Evolutionary conservation across 2,888 invertebrate species (phyloP).

Genomic region (Sipunculus nudus): DNA sequence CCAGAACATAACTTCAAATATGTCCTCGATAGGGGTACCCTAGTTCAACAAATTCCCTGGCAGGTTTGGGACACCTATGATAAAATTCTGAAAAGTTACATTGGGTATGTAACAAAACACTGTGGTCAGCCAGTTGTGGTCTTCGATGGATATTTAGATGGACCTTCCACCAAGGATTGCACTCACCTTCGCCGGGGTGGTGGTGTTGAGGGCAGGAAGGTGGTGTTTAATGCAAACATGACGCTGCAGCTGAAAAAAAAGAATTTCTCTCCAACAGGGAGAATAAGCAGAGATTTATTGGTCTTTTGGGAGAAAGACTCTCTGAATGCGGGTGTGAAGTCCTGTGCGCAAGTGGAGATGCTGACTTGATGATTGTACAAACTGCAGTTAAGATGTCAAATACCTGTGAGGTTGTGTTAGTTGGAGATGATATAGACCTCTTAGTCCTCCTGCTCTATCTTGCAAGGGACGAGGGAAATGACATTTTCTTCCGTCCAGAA

Average conservation of each 20-base stretch:
- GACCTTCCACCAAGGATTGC: conserved; percentile 35
- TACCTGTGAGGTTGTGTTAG: conserved; percentile 19
- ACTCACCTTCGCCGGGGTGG: conserved; percentile 37
- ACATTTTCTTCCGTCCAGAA: neutral
- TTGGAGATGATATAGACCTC: conserved; percentile 49
- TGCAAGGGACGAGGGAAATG: neutral
- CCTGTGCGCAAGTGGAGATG: conserved; percentile 40
- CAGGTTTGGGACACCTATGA: conserved; percentile 26
- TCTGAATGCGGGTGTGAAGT: conserved; percentile 9
- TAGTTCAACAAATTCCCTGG: conserved; percentile 41
- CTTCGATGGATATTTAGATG: conserved; percentile 31
- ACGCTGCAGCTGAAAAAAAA: conserved; percentile 37
- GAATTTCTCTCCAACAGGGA: conserved; percentile 35
- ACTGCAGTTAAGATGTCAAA: conserved; percentile 31
- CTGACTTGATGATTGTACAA: conserved; percentile 41
- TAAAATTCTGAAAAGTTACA: conserved; percentile 31
- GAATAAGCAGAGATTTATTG: conserved; percentile 44
- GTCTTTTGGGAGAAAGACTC: conserved; percentile 24
- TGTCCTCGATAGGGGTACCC: no score
- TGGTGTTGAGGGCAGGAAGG: conserved; percentile 19
- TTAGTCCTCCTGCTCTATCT: conserved; percentile 34
- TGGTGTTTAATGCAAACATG: conserved; percentile 33
- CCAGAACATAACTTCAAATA: no score
- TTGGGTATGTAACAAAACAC: conserved; percentile 18
- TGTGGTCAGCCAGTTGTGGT: conserved; percentile 32